Conservation (phyloP, 2,797 vertebrate genomes). For the Rhincodon typus region DNA sequence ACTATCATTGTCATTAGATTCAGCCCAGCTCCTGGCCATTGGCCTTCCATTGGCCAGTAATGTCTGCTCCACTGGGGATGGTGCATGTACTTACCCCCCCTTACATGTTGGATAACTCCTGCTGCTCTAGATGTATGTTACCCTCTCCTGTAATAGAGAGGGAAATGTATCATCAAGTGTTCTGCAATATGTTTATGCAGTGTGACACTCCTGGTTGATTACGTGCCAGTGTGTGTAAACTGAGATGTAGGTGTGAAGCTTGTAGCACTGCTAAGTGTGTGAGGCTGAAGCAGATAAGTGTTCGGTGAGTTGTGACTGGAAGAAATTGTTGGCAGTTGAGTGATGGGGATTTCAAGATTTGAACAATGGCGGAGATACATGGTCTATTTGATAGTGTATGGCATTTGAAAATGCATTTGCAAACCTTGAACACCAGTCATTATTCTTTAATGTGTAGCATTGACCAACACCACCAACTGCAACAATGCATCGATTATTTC, state of each 20-base stretch:
- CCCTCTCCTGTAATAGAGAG: not conserved
- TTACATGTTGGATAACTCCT: not conserved
- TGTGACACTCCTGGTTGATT: not conserved
- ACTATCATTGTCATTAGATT: not conserved
- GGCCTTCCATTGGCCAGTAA: not conserved
- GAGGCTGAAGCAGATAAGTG: not conserved
- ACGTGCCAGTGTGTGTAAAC: not conserved
- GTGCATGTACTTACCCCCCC: not conserved
- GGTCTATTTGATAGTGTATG: not conserved
- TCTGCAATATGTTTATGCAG: not conserved
- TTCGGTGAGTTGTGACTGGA: not conserved
- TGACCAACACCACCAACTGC: not conserved
- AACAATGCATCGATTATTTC: not conserved
- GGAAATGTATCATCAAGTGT: not conserved
- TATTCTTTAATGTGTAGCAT: not conserved
- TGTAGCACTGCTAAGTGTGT: not conserved
- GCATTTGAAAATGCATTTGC: not conserved
- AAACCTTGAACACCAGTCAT: not conserved
- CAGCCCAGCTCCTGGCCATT: not conserved
- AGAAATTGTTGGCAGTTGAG: not conserved
- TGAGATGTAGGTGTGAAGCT: not conserved
- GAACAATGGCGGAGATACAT: not conserved
- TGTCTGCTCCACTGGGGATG: too few species aligned
- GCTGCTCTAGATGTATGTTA: not conserved
- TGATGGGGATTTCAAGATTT: not conserved